phyloP scores from a whole-genome alignment of 2,797 vertebrate species.

The Phyllotis vaccarum region DNA sequence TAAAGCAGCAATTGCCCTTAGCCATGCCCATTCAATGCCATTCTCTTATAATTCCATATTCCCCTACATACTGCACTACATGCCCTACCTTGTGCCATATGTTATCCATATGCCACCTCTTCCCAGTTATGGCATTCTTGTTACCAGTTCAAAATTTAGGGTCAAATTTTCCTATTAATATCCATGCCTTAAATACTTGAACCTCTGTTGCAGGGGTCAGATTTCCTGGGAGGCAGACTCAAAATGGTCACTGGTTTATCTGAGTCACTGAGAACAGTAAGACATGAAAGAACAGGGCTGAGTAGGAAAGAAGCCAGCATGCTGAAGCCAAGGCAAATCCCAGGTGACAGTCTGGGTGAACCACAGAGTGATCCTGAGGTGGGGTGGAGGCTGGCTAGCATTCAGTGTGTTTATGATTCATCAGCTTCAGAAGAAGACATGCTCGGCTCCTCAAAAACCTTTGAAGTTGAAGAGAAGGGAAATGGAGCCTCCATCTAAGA shows the following conservation, averaged over 20 bases:
- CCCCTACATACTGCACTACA: not conserved
- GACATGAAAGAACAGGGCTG: not conserved
- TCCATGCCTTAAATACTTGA: not conserved
- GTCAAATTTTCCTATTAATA: not conserved
- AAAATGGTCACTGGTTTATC: not conserved
- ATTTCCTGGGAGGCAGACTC: conserved; percentile 13
- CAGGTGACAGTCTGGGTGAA: not conserved
- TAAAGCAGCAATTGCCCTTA: not conserved
- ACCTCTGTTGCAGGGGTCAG: not conserved
- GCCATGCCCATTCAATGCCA: not conserved
- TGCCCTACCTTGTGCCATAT: not conserved
- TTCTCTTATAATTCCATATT: not conserved
- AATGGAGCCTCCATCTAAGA: not conserved
- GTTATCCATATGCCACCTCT: not conserved
- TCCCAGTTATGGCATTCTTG: not conserved
- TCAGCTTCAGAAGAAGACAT: not conserved
- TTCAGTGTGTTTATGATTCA: not conserved
- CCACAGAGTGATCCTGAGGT: not conserved
- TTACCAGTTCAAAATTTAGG: not conserved
- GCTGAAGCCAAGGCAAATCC: not conserved
- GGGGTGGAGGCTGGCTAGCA: not conserved
- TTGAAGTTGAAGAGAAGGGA: not conserved
- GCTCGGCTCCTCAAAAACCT: not conserved
- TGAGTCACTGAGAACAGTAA: not conserved
- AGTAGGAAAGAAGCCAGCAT: not conserved